These are phyloP conservation scores for Chirona hameri DNA, from an alignment of 2,888 invertebrate genomes.

Conservation along the genomic window DNA sequence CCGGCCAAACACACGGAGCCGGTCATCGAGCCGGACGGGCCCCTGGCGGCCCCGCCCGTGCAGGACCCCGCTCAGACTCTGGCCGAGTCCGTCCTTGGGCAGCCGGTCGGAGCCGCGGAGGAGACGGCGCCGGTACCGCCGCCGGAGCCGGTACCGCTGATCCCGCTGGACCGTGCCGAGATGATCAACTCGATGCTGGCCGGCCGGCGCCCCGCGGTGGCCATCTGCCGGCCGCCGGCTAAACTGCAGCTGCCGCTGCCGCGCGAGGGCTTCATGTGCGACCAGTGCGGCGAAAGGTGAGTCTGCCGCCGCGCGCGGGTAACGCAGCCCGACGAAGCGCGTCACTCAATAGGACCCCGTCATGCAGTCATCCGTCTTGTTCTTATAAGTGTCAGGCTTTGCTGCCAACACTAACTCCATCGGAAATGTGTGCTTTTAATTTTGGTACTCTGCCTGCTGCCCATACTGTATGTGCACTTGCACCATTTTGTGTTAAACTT, in stretches of 20 bases:
- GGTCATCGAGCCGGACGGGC: background rate
- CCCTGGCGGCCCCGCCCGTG: background rate
- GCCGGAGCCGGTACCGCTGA: background rate
- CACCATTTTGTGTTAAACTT: no score
- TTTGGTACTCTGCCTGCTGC: no score
- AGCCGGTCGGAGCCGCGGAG: no score
- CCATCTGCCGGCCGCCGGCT: constrained; percentile 12
- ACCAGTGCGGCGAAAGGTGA: constrained; percentile 27
- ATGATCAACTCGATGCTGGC: background rate
- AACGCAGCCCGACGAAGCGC: background rate
- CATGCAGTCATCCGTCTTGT: no score
- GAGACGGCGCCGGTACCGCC: background rate
- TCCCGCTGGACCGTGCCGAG: background rate
- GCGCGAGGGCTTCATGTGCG: constrained; percentile 23
- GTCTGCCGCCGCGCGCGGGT: no score
- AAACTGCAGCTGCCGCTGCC: constrained; percentile 30
- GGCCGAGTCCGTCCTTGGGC: no score
- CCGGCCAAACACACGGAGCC: no score
- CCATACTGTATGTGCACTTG: no score
- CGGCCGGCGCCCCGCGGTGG: background rate
- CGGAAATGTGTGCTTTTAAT: no score
- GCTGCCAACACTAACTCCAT: no score
- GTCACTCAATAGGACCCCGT: no score
- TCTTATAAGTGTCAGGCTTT: no score
- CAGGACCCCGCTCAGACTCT: background rate